phyloP scores from a whole-genome alignment of 1,140 invertebrate species.

The Eurosta solidaginis region DNA sequence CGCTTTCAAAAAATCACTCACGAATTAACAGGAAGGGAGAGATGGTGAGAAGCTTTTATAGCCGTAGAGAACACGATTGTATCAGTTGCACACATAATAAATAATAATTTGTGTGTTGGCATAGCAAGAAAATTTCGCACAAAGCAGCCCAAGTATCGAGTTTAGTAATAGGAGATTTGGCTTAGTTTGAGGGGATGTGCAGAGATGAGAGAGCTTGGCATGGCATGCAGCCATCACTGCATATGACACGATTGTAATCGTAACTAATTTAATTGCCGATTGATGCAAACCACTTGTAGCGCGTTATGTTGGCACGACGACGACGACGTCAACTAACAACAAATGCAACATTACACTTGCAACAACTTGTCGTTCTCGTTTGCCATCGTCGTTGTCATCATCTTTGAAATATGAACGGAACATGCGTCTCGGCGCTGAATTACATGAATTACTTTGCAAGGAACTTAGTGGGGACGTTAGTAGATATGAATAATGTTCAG shows the following conservation, averaged over 20 bases:
- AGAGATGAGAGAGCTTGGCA: neutral
- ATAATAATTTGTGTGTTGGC: neutral
- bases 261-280: conserved; percentile 39
- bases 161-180: neutral
- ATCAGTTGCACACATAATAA: conserved; percentile 16
- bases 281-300: conserved; percentile 28
- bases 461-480: neutral
- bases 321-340: neutral
- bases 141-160: neutral
- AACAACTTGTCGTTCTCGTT: neutral
- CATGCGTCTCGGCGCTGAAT: neutral
- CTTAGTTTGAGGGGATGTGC: neutral
- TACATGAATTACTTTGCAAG: neutral
- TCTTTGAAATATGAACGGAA: conserved; percentile 9
- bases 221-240: conserved; percentile 7
- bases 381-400: neutral
- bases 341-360: neutral
- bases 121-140: neutral
- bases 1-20: conserved; percentile 35
- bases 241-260: conserved; percentile 36
- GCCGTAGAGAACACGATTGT: neutral
- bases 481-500: too few relatives aligned
- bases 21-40: neutral
- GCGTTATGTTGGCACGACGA: neutral
- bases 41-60: neutral